Evolutionary conservation across 2,113 vertebrate species (phyloP), one percentile per base, ranked within the genome.

Genomic region (Amia ocellicauda): DNA sequence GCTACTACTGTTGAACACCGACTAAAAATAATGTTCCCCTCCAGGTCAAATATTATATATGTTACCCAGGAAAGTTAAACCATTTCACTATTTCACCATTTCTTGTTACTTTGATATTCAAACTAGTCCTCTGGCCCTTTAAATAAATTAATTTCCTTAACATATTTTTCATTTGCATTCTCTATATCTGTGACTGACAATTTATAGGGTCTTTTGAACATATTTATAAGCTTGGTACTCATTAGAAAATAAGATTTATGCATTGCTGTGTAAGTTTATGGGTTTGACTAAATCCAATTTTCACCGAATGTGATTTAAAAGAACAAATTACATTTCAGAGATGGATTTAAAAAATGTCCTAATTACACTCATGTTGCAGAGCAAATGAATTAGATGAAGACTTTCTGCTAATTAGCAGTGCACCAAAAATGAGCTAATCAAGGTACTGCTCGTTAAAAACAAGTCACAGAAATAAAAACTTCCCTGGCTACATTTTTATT

Each of bases 171-270:
- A 16, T 29, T 17, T 24, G 16, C 63, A 43, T 42, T 55, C 29
- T 51, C 40, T 16, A 64, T 49, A 58, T 55, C 14, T 31, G 52
- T 55, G 19, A 56, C 41, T 43, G 63, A 67, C 60, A 36, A 62
- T 67, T 69, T 60, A 47, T 42, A 42, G 65, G 58, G 27, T 41
- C 22, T 27, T 70, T 58, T 64, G 36, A 36, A 20, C 29, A 13
- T 11, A 59, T 36, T 60, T 40, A 59, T 64, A 29, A 53, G 57
- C 47, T 26, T 24, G 19, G 47, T 22, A 55, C 36, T 60, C 28
- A 47, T 60, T 45, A 64, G 17, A 64, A 51, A 64, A 47, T 31
- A 63, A 31, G 1, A 60, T 59, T 59, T 60, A 60, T 60, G 56
- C 56, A 54, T 55, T 2, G 11, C 40, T 19, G 17, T 40, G 50